Evolutionary conservation across 2,113 vertebrate genomes (phyloP), one percentile per base, ranked within the genome.

Genomic region (Sprattus sprattus): DNA sequence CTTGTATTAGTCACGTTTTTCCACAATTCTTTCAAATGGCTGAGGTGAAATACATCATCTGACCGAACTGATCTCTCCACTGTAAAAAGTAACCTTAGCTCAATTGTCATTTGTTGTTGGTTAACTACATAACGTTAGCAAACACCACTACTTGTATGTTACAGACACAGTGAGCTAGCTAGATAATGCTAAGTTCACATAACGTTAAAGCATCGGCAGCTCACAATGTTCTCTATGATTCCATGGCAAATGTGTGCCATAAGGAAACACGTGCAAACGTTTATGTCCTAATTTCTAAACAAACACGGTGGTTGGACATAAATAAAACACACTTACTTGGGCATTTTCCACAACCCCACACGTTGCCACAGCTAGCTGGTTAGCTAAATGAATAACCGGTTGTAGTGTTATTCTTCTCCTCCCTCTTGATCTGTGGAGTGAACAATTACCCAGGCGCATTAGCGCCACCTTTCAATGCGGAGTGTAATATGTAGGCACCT

Each of bases 341-440:
- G 71, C 71, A 78, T 78, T 78, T 78, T 78, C 25, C 71, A 78
- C 71, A 78, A 10, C 71, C 11, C 71, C 28, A 78, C 71, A 78
- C 71, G 71, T 78, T 78, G 71, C 71, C 71, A 39, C 71, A 78
- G 71, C 71, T 78, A 78, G 71, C 64, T 78, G 15, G 28, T 32
- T 78, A 78, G 71, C 71, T 78, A 39, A 39, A 16, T 32, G 71
- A 78, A 28, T 78, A 78, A 78, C 71, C 71, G 71, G 71, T 71
- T 71, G 64, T 78, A 39, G 32, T 22, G 54, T 20, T 20, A 2
- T 57, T 20, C 18, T 60, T 60, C 13, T 39, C 11, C 28, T 78
- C 10, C 2, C 28, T 78, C 71, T 32, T 39, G 28, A 4, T 71
- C n/a, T 39, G 28, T 39, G 5, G 8, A 32, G n/a, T 32, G 67